These are phyloP conservation scores for Oreochromis mossambicus DNA, from an alignment of 2,797 vertebrate genomes.

Conservation along the genomic window DNA sequence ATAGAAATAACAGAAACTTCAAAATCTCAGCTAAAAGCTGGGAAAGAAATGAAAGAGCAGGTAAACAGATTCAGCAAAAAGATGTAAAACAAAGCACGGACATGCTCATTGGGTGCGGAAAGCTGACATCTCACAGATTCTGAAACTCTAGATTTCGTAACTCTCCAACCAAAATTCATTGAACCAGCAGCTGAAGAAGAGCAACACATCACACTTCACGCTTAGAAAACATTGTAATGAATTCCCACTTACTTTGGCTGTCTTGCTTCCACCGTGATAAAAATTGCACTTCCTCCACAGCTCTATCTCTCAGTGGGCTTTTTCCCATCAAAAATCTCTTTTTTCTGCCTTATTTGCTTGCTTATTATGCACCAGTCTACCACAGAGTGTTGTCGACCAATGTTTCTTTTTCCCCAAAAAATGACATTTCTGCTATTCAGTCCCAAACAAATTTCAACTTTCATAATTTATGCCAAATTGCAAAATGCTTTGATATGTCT, in stretches of 20 bases:
- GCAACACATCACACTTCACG: neutral
- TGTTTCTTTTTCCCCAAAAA: rapidly evolving
- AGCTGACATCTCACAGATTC: neutral
- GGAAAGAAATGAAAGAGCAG: neutral
- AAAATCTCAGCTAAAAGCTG: neutral
- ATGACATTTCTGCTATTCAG: neutral
- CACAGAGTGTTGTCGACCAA: neutral
- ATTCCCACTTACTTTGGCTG: neutral
- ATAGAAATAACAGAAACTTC: neutral
- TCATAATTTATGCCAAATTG: neutral
- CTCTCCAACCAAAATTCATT: neutral
- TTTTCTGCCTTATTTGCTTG: neutral
- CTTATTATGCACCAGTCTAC: neutral
- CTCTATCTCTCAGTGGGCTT: neutral
- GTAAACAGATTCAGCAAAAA: neutral
- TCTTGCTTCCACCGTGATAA: neutral
- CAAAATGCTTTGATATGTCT: neutral
- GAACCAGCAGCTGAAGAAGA: neutral
- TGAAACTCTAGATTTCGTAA: neutral
- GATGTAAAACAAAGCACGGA: neutral
- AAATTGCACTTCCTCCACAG: neutral
- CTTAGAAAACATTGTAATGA: neutral
- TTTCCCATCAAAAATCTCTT: neutral
- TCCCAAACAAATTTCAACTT: neutral
- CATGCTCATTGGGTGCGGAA: neutral